Conservation (phyloP, 2,888 invertebrate genomes). For the Pseudococcus longispinus region DNA sequence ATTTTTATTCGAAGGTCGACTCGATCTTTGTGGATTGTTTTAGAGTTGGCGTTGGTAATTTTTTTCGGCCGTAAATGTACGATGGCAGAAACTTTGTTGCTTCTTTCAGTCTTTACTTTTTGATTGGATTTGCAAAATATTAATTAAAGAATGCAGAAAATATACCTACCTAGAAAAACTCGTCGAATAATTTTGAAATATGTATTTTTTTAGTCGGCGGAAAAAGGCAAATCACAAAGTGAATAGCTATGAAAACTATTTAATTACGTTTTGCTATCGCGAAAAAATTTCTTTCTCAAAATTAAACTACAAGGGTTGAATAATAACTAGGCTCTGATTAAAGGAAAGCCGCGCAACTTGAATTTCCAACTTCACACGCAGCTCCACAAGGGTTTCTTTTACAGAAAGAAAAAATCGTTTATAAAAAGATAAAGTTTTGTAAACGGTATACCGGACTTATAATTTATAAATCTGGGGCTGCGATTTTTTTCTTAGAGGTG, state of each 20-base stretch:
- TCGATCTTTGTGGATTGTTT: neutral
- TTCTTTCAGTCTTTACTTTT: neutral
- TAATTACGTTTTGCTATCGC: neutral
- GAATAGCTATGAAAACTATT: conserved; percentile 8
- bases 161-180: neutral
- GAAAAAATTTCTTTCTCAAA: neutral
- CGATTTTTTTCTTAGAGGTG: neutral
- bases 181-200: neutral
- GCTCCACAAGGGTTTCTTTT: neutral
- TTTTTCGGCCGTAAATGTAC: neutral
- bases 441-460: neutral
- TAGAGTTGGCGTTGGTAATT: neutral
- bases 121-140: neutral
- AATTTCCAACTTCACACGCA: neutral
- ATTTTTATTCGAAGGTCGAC: neutral
- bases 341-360: neutral
- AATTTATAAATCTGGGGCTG: neutral
- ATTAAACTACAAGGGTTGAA: conserved; percentile 1
- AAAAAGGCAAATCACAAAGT: neutral
- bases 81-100: neutral
- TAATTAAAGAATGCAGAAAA: neutral
- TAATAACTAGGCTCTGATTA: conserved; percentile 6
- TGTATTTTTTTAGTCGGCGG: neutral
- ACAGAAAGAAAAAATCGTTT: neutral
- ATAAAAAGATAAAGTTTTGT: neutral